Base-by-base conservation (phyloP, 1,140 invertebrate genomes). In the Hylaeus volcanicus region DNA sequence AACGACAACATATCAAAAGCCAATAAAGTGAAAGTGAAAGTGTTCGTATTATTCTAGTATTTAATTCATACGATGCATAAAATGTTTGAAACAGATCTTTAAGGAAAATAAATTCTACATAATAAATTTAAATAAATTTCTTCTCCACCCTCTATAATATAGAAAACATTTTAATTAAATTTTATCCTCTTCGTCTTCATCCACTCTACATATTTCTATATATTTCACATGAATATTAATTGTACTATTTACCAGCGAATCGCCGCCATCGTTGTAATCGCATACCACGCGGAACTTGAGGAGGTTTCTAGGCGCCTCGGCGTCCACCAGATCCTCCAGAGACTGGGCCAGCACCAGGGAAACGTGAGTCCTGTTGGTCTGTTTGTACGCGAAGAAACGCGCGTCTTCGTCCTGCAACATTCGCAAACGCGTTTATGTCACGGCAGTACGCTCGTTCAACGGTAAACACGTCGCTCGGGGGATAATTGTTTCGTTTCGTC, bases 251-350 rank as follows among this genome's bases (percentile, higher is more conserved):
- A 93, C 93, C 90, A 94, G 89, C 14, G 94, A 93, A 39, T 93
- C 83, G 15, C 89, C 90, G 53, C 91, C 90, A 41, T 92, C 90
- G 14, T 88, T 90, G 53, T 90, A 92, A 1, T 94, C 92, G 85
- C 96, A 96, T 5, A 95, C 93, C 37, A 96, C 92, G 64, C 96
- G 94, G 92, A 98, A 97, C 93, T 98, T 98, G 43, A 98, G 94
- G 60, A 98, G 95, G 92, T 97, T 98, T 88, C 96, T 95, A 2
- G 97, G 97, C 80, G 94, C 94, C 90, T 97, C 96, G 39, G 95
- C 94, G 92, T 98, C 97, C 1, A 98, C 97, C 15, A 98, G 92
- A 69, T 96, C 94, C 85, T 98, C 97, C 81, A 98, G 90, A 1
- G 96, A 96, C 88, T 96, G 95, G 1, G 96, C 95, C 77, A 98